These are phyloP conservation scores for Probaryconus sp. DNA, from an alignment of 1,140 invertebrate genomes.

Conservation along the genomic window DNA sequence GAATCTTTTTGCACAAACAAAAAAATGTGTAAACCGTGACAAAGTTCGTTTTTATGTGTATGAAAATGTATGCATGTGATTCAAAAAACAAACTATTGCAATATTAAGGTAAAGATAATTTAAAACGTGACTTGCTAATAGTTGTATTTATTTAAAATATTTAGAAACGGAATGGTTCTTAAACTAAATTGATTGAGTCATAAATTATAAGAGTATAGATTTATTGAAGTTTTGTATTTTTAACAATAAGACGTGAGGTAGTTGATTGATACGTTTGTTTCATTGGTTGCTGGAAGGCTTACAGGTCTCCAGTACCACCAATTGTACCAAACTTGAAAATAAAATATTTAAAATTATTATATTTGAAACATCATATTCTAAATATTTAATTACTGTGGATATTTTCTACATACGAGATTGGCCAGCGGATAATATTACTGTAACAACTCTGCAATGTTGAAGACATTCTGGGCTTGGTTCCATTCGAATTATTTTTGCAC, in stretches of 20 bases:
- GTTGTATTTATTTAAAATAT: no score
- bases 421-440: constrained; percentile 81
- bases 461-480: constrained; percentile 84
- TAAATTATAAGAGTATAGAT: no score
- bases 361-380: constrained; percentile 33
- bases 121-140: no score
- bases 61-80: no score
- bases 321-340: constrained; percentile 87
- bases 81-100: no score
- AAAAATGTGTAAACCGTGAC: no score
- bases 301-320: constrained; percentile 90
- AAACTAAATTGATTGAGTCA: no score
- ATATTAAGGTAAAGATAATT: no score
- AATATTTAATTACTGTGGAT: constrained; percentile 33
- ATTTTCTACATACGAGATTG: constrained; percentile 82
- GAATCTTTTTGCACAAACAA: no score
- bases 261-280: constrained; percentile 81
- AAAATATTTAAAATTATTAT: no score
- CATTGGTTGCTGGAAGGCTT: constrained; percentile 80
- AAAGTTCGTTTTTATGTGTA: no score
- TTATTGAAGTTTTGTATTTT: constrained; percentile 49
- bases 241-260: constrained; percentile 86
- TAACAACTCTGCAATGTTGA: constrained; percentile 81
- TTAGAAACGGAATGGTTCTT: no score
- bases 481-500: constrained; percentile 82